Percentiles rank a stretch among this genome's conserved stretches.
These are phyloP conservation scores for Leucoraja erinaceus DNA, from an alignment of 2,113 vertebrate species.

Conservation along the genomic window DNA sequence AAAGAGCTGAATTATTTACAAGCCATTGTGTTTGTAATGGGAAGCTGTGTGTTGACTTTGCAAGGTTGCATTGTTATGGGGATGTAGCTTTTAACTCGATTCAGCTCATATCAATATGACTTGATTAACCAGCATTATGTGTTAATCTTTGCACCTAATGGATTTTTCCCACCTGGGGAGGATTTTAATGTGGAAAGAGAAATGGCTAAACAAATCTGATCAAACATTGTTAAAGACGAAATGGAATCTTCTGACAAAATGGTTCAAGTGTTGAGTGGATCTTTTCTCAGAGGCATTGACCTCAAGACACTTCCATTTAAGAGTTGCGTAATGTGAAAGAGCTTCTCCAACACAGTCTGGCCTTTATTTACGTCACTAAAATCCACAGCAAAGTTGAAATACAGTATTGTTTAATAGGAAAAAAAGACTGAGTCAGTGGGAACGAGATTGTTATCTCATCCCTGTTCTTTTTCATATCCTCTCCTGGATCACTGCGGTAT, in stretches of 20 bases:
- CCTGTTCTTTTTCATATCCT: not conserved
- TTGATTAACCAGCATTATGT: not conserved
- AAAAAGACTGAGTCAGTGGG: not conserved
- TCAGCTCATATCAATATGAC: not conserved
- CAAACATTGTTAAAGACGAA: conserved; percentile 14
- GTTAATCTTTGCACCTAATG: conserved; percentile 33
- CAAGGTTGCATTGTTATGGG: not conserved
- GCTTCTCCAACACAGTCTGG: not conserved
- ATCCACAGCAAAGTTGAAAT: not conserved
- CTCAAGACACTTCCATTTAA: not conserved
- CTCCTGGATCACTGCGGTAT: too few relatives aligned
- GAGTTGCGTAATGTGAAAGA: not conserved
- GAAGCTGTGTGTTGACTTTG: not conserved
- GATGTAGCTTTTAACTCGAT: conserved; percentile 5
- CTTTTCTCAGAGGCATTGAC: not conserved
- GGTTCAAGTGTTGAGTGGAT: not conserved
- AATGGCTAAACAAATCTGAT: not conserved
- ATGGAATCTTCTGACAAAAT: conserved; percentile 13
- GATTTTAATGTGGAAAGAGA: not conserved
- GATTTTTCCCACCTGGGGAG: conserved; percentile 1
- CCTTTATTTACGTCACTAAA: not conserved
- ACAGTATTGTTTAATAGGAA: not conserved
- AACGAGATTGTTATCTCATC: not conserved
- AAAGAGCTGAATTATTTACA: not conserved
- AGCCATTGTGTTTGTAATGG: not conserved